Evolutionary conservation across 1,140 invertebrate species (phyloP), one percentile per base, ranked within the genome.

Genomic region (Aphis craccivora): DNA sequence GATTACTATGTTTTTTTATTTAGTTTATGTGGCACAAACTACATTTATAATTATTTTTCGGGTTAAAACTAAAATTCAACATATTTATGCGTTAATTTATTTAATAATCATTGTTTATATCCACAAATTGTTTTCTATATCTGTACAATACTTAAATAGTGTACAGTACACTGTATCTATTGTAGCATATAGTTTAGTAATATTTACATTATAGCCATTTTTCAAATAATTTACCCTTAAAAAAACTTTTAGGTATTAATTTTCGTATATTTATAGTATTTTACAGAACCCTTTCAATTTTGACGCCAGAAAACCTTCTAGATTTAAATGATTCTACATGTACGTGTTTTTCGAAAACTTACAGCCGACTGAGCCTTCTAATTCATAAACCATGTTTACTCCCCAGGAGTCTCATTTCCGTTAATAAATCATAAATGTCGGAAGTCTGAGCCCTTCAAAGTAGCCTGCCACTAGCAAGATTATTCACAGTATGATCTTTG

Each of bases 401-500:
- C 35, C 35, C 48, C 76, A 8, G 76, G 91, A 35, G 81, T 51
- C n/a, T 51, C 48, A 40, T 86, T 92, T 86, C 81, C 45, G 76
- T 83, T 37, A 86, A 93, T 93, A 93, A 93, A 93, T 93, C 91
- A 93, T 93, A 93, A 55, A 92, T 83, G 76, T 93, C 91, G 76
- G 91, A 93, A 93, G 81, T 84, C 20, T 4, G 23, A 20, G 18
- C 35, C 81, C 81, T 55, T 83, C 76, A 93, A 93, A 93, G 81
- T 8, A 37, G 48, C 40, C 76, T 55, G 53, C 48, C 48, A 83
- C 48, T 93, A 23, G n/a, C 48, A 25, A 93, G 91, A 55, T 93
- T 93, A 93, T 86, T 93, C 91, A 93, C 91, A 93, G 91, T 93
- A 93, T 93, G 91, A 81, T 93, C 91, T 84, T 93, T 93, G 91